These are phyloP conservation scores for Drosophila carrolli DNA, from an alignment of 1,140 invertebrate species.

Conservation along the genomic window DNA sequence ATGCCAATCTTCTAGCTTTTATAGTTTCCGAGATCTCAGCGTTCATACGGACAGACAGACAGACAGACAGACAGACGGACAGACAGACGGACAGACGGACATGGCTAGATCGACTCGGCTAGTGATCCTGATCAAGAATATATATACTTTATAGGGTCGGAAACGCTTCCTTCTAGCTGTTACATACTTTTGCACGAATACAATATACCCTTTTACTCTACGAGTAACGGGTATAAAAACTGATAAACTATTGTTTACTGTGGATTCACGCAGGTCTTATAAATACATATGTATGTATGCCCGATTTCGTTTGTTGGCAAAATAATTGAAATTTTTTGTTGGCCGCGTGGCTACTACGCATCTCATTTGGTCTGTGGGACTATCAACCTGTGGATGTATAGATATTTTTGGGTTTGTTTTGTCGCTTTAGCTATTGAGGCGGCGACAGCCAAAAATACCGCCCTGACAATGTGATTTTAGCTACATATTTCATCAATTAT, in stretches of 20 bases:
- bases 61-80: no score
- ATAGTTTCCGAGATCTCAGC: no score
- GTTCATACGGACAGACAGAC: no score
- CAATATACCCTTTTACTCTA: no score
- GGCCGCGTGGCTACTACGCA: conserved; percentile 56
- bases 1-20: no score
- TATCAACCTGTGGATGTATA: conserved; percentile 39
- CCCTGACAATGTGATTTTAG: conserved; percentile 42
- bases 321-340: conserved; percentile 59
- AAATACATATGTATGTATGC: conserved; percentile 13
- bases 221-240: no score
- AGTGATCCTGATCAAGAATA: no score
- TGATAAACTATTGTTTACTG: conserved; percentile 41
- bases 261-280: conserved; percentile 39
- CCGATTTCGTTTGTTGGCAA: conserved; percentile 44
- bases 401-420: conserved; percentile 66
- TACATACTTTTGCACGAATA: no score
- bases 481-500: conserved; percentile 15
- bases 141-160: no score
- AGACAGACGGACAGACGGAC: no score
- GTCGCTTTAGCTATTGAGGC: conserved; percentile 27
- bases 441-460: conserved; percentile 68
- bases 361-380: conserved; percentile 42
- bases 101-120: no score
- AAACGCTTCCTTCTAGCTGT: no score